Evolutionary conservation across 23 tunicate species (phyloP), one percentile per base, ranked within the genome.

Genomic region (Halocynthia aurantium): DNA sequence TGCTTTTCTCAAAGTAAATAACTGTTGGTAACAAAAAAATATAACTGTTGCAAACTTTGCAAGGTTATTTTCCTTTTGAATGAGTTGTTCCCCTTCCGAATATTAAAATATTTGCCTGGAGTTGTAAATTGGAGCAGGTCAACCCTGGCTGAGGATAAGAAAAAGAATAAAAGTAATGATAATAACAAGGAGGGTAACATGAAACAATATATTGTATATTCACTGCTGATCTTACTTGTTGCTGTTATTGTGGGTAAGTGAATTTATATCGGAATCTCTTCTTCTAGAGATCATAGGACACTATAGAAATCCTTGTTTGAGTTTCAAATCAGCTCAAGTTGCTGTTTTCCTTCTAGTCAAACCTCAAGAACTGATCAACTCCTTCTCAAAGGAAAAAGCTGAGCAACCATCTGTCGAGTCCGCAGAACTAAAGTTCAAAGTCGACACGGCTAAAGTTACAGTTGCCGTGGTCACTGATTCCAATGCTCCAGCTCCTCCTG

Each of bases 361-460:
- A 54, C 64, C 78, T 21, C 78, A 74, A 54, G 78, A 74, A 8
- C 44, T 31, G 44, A 31, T 31, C 44, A 31, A 31, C 44, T 1
- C 44, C 44, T 31, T 31, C 44, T 31, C 44, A 31, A 31, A 74
- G 10, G 57, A 74, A 8, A 22, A 55, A 0, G 8, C 65, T 0
- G 78, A 53, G 55, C 19, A 11, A 40, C 15, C 15, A 10, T 15
- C 31, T 11, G 78, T 74, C 31, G 64, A 74, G 6, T 74, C 78
- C 17, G 31, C 31, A 22, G 22, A 76, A 61, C 52, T 75, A 50
- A 67, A 57, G 70, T 81, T 73, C 73, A 87, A 87, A 81, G 71
- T 87, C 22, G 93, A 87, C 72, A 81, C 84, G 10, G 93, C 93
- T 0, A 87, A 80, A 66, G 64, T 74, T 7, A 74, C 78, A 8